Conservation (phyloP, 2,113 vertebrate species). For the Antennarius striatus region DNA sequence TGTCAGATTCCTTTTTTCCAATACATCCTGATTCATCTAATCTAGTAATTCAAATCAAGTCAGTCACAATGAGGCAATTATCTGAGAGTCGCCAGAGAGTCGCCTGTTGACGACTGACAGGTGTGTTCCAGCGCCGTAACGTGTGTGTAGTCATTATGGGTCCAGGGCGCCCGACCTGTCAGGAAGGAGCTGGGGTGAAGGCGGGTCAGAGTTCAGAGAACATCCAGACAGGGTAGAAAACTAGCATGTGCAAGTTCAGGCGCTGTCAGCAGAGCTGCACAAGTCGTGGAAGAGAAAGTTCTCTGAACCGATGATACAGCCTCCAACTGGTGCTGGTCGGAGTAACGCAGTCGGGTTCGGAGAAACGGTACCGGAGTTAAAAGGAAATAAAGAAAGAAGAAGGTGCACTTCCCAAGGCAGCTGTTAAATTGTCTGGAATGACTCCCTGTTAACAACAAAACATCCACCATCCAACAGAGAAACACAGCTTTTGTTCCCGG, state of each 20-base stretch:
- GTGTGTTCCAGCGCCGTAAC: constrained; percentile 42
- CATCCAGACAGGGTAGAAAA: too few relatives aligned
- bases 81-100: constrained; percentile 34
- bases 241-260: background rate
- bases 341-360: background rate
- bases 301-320: background rate
- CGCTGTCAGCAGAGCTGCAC: background rate
- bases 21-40: constrained; percentile 49
- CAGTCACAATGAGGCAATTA: constrained; percentile 53
- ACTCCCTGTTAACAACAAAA: constrained; percentile 39
- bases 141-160: constrained; percentile 16
- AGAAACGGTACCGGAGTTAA: background rate
- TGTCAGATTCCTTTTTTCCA: constrained; percentile 33
- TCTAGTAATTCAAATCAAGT: constrained; percentile 48
- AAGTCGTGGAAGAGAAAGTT: background rate
- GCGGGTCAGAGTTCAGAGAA: too few relatives aligned
- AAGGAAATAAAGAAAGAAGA: background rate
- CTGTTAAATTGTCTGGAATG: constrained; percentile 66
- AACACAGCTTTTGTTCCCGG: constrained; percentile 46
- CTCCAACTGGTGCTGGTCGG: background rate
- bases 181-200: constrained; percentile 5
- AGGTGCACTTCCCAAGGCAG: constrained; percentile 13
- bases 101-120: constrained; percentile 51
- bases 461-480: constrained; percentile 15
- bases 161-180: constrained; percentile 7